phyloP scores from a whole-genome alignment of 2,888 invertebrate genomes.

The Agrotis puta region DNA sequence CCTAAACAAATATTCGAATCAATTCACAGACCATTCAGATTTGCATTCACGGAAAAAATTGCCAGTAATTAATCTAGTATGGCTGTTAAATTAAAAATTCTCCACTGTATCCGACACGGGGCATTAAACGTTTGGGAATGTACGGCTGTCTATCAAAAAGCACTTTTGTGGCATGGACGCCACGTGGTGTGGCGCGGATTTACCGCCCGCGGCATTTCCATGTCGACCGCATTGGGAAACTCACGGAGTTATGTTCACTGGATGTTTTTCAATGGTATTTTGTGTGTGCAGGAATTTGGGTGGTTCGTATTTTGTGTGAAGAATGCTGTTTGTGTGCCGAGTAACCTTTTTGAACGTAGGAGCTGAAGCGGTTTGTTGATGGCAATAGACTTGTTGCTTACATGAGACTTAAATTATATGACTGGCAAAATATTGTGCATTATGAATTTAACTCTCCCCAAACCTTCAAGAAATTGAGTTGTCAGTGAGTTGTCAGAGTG shows the following conservation, averaged over 20 bases:
- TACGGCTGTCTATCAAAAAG: constrained; percentile 87
- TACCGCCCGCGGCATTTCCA: constrained; percentile 84
- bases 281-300: constrained; percentile 3
- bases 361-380: no score
- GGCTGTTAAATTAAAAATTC: constrained; percentile 82
- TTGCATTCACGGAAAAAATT: constrained; percentile 56
- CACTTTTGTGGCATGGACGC: constrained; percentile 84
- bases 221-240: constrained; percentile 78
- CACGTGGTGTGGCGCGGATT: constrained; percentile 82
- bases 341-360: no score
- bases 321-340: neutral
- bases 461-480: no score
- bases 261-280: constrained; percentile 47
- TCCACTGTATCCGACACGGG: constrained; percentile 78
- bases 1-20: constrained; percentile 61
- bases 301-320: no score
- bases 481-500: no score
- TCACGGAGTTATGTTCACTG: constrained; percentile 50
- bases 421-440: no score
- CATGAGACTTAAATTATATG: no score
- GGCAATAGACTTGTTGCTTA: no score
- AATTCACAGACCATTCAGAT: constrained; percentile 55
- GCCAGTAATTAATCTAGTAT: constrained; percentile 73
- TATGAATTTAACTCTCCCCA: no score
- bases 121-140: constrained; percentile 78